Percentiles rank a stretch among this genome's conserved stretches.
These are phyloP conservation scores for Pristis pectinata DNA, from an alignment of 2,797 vertebrate species.

Conservation along the genomic window DNA sequence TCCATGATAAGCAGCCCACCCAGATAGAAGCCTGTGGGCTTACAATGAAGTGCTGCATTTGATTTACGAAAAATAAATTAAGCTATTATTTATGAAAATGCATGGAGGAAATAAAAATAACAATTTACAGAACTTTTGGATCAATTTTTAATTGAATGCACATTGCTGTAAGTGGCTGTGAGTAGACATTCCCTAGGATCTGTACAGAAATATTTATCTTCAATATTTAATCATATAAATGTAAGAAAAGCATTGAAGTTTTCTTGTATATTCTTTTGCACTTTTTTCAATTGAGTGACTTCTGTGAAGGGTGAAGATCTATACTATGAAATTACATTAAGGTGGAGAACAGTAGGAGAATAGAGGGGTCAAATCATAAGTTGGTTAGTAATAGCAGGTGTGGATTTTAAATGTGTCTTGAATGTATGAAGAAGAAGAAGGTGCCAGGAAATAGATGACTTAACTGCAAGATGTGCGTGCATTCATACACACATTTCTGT, in stretches of 20 bases:
- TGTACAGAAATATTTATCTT: neutral
- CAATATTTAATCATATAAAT: neutral
- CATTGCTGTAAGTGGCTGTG: neutral
- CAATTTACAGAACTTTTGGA: neutral
- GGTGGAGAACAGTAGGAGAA: neutral
- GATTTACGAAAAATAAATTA: constrained; percentile 28
- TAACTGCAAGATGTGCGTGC: neutral
- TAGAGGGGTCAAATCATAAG: neutral
- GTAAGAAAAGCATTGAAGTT: neutral
- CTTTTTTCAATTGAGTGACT: neutral
- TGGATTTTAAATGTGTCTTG: neutral
- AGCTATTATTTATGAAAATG: constrained; percentile 20
- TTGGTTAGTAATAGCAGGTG: neutral
- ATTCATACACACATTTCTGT: neutral
- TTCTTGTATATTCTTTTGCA: neutral
- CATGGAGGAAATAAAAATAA: neutral
- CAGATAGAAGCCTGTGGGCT: constrained; percentile 15
- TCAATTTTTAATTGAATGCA: constrained; percentile 22
- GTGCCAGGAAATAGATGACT: neutral
- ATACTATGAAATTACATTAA: neutral
- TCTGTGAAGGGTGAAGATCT: neutral
- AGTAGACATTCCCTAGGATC: neutral
- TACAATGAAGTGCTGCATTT: neutral
- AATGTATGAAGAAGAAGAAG: neutral
- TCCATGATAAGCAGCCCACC: constrained; percentile 29